Base-by-base conservation (phyloP, 2,888 invertebrate genomes). In the Electrophaes corylata region DNA sequence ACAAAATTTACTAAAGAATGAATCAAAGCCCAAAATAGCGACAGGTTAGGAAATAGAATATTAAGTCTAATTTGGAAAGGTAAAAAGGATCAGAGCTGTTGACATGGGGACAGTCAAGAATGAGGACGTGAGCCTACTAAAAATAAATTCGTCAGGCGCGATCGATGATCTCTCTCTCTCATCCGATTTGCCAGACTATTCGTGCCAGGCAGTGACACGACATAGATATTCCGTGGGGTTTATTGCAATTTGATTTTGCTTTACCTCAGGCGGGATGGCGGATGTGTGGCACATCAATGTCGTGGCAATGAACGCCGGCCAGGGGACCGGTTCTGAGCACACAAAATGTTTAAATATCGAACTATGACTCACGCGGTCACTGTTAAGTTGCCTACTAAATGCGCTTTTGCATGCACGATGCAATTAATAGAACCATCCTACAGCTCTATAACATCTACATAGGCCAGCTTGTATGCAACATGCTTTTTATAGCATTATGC, bases 301-400 rank as follows among this genome's bases (percentile, higher is more conserved):
- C 71, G 72, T 71, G 76, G 71, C 79, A 78, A 73, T 73, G 75
- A 74, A 78, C 78, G 72, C 57, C 57, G 53, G 60, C 66, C 64
- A 40, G 60, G 63, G 55, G 73, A 78, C 78, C 78, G 79, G 78
- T 78, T 78, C 68, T 49, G 52, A 37, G 41, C 61, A 66, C 64
- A 65, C 64, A 58, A 62, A 50, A 63, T 66, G 67, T 67, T 59
- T 50, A 52, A 47, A 70, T 64, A 60, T 68, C 64, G 55, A 64
- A 66, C 61, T 65, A 72, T 78, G 77, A 78, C 67, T 78, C 77
- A 78, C 57, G 58, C 62, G 48, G 53, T 31, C 54, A 45, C 19
- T 49, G 33, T 29, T 45, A 50, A 57, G 55, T 60, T 51, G 51
- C 33, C 19, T 57, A 57, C 56, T 58, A 53, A 58, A 49, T 45